Percentiles rank a stretch among this genome's conserved stretches.
phyloP scores from a whole-genome alignment of 1,140 invertebrate species.

The Periplaneta americana region DNA sequence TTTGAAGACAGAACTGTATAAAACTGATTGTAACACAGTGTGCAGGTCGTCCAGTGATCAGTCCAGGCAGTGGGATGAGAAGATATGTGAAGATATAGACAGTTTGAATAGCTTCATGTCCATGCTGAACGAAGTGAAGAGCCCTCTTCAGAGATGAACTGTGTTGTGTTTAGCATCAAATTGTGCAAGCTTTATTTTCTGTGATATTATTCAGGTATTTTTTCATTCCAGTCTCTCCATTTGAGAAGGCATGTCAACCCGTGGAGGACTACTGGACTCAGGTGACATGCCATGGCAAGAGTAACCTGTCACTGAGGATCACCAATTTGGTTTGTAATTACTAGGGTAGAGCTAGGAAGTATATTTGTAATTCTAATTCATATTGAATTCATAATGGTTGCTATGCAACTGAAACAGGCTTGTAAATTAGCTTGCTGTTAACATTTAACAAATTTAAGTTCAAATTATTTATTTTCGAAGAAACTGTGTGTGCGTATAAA shows the following conservation, averaged over 20 bases:
- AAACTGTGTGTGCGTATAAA: background rate
- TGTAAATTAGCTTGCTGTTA: background rate
- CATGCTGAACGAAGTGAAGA: constrained; percentile 30
- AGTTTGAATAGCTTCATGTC: constrained; percentile 35
- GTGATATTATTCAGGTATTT: constrained; percentile 37
- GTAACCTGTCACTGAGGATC: constrained; percentile 1
- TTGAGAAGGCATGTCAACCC: constrained; percentile 33
- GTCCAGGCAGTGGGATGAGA: constrained; percentile 25
- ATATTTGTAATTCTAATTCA: background rate
- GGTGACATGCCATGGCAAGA: constrained; percentile 8
- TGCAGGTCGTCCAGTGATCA: background rate
- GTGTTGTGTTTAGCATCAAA: background rate
- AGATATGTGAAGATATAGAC: constrained; percentile 29
- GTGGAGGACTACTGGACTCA: background rate
- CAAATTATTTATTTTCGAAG: too few species aligned
- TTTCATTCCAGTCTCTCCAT: constrained; percentile 40
- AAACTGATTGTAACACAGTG: constrained; percentile 19
- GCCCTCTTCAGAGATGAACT: constrained; percentile 30
- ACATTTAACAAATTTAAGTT: background rate
- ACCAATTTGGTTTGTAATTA: constrained; percentile 17
- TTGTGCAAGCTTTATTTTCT: constrained; percentile 16
- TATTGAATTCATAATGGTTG: background rate
- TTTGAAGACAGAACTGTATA: constrained; percentile 31
- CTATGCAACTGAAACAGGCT: background rate
- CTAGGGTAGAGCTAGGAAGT: background rate